These are phyloP conservation scores for Lithodes maja DNA, from an alignment of 2,888 invertebrate genomes.

Conservation along the genomic window DNA sequence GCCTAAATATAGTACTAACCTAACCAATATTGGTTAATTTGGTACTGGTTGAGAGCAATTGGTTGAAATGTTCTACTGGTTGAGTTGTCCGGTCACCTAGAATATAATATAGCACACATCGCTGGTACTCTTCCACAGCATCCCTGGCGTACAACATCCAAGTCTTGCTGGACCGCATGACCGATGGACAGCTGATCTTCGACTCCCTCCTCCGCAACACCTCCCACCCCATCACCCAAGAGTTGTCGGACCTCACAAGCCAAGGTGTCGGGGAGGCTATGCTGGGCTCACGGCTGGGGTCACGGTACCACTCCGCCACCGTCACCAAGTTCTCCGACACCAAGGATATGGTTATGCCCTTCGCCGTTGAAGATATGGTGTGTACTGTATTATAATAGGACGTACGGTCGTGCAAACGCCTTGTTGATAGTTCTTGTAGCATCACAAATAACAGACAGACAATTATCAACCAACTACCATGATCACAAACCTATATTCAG, in stretches of 20 bases:
- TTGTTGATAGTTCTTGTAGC: too few relatives aligned
- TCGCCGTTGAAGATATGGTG: slow-evolving; percentile 42
- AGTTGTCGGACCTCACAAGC: slow-evolving; percentile 57
- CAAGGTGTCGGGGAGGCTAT: slow-evolving; percentile 61
- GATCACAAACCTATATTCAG: too few relatives aligned
- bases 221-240: slow-evolving; percentile 64
- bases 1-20: too few relatives aligned
- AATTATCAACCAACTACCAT: too few relatives aligned
- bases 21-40: too few relatives aligned
- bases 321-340: slow-evolving; percentile 65
- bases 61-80: too few relatives aligned
- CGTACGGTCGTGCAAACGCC: too few relatives aligned
- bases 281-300: slow-evolving; percentile 49
- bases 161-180: slow-evolving; percentile 67
- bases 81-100: too few relatives aligned
- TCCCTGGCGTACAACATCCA: slow-evolving; percentile 62
- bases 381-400: neutral
- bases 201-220: slow-evolving; percentile 57
- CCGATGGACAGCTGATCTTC: slow-evolving; percentile 57
- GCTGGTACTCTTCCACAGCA: slow-evolving; percentile 38
- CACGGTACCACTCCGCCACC: slow-evolving; percentile 46
- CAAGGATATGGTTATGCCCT: slow-evolving; percentile 48
- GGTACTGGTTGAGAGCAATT: too few relatives aligned
- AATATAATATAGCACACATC: too few relatives aligned
- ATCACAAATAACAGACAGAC: too few relatives aligned